These are phyloP conservation scores for Aporophyla nigra DNA, from an alignment of 2,888 invertebrate genomes.

Conservation along the genomic window DNA sequence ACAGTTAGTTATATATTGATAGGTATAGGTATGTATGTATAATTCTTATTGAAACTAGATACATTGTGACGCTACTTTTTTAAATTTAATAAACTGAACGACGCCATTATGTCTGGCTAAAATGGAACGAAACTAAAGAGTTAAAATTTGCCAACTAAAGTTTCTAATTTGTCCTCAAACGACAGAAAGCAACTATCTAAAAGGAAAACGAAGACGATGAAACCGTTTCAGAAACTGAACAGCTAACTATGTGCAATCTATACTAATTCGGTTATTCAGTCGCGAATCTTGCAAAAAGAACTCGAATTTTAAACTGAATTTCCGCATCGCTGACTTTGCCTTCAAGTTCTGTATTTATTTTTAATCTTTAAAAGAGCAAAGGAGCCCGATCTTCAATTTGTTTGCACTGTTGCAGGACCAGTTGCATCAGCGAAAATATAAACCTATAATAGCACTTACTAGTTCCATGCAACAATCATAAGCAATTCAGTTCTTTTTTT, in stretches of 20 bases:
- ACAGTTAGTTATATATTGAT: not conserved
- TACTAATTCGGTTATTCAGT: constrained; percentile 14
- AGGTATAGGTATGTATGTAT: not conserved
- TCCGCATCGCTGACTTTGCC: not conserved
- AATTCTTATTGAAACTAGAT: not conserved
- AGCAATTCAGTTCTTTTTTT: too few relatives aligned
- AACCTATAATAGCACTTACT: not conserved
- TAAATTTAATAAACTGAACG: not conserved
- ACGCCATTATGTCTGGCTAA: not conserved
- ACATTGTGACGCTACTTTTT: not conserved
- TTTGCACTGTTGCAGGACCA: not conserved
- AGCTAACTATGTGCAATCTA: constrained; percentile 14
- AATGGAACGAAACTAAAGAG: not conserved
- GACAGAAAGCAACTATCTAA: not conserved
- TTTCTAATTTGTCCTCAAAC: not conserved
- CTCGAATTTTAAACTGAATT: constrained; percentile 15
- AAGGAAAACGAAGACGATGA: constrained; percentile 3
- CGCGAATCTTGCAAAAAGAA: constrained; percentile 5
- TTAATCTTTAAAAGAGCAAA: not conserved
- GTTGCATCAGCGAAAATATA: not conserved
- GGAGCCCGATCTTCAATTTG: not conserved
- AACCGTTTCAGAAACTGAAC: constrained; percentile 13
- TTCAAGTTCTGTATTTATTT: not conserved
- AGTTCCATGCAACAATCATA: not conserved
- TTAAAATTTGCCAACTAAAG: constrained; percentile 6